phyloP scores from a whole-genome alignment of 2,113 vertebrate genomes.

The Pterocles orientalis region DNA sequence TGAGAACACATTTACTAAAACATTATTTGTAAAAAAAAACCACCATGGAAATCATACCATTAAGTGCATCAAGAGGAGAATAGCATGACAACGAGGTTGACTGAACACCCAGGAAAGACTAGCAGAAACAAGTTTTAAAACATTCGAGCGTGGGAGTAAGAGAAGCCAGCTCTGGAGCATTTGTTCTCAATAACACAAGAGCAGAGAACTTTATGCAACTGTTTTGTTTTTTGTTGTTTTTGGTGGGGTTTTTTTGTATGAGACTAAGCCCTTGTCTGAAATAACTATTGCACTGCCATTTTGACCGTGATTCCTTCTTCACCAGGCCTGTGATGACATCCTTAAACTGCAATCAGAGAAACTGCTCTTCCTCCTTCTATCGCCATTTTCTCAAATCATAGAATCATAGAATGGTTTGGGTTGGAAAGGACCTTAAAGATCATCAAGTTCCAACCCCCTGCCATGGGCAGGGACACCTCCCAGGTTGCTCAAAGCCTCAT shows the following conservation, averaged over 20 bases:
- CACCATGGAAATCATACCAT: neutral
- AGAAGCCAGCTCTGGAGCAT: neutral
- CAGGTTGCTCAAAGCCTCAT: no score
- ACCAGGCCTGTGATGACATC: neutral
- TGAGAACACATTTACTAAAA: constrained; percentile 53
- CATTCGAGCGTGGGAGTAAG: neutral
- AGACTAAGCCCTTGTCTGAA: neutral
- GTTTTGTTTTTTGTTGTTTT: no score
- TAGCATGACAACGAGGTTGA: neutral
- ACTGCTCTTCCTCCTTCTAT: neutral
- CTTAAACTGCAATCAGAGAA: neutral
- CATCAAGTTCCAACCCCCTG: no score
- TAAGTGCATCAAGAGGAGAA: neutral
- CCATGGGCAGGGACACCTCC: no score
- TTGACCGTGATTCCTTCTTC: neutral
- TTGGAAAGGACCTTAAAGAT: no score
- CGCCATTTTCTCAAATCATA: neutral
- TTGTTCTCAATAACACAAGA: neutral
- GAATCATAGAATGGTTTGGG: no score
- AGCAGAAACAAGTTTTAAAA: constrained; percentile 9
- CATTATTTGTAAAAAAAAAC: constrained; percentile 31
- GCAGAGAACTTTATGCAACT: neutral
- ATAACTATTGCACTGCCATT: neutral
- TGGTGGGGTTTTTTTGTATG: neutral
- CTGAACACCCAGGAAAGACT: neutral